Evolutionary conservation across 64 coral and sea anemone genomes (phyloP).

Genomic region (Actinia tenebrosa): DNA sequence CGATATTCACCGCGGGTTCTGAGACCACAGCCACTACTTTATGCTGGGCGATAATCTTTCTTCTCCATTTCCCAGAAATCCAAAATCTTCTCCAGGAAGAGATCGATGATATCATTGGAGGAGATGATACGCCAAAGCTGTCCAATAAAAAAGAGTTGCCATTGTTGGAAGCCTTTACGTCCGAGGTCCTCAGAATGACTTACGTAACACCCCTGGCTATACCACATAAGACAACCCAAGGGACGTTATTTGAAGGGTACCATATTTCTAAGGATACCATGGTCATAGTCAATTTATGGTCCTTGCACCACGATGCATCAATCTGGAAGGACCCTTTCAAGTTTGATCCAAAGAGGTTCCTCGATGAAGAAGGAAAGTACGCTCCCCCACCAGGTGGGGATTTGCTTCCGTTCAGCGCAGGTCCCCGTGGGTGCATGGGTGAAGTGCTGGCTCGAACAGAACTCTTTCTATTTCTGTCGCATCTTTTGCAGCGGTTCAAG

Average conservation of each 20-base stretch:
- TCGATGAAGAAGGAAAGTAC: constrained; percentile 24
- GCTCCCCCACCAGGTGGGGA: neutral
- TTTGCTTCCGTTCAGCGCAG: constrained; percentile 31
- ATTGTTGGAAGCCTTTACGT: constrained; percentile 18
- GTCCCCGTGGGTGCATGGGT: constrained; percentile 34
- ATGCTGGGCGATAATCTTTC: constrained; percentile 16
- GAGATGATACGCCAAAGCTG: constrained; percentile 6
- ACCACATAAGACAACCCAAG: constrained; percentile 28
- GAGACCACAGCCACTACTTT: constrained; percentile 31
- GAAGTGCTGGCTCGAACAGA: constrained; percentile 20
- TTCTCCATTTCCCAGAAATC: constrained; percentile 21
- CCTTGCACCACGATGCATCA: constrained; percentile 14
- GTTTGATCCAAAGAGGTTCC: constrained; percentile 22
- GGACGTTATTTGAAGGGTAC: constrained; percentile 8
- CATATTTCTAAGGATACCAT: constrained; percentile 43
- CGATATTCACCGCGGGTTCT: constrained; percentile 9
- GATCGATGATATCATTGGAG: constrained; percentile 27
- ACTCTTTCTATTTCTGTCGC: constrained; percentile 24
- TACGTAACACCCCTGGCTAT: constrained; percentile 6
- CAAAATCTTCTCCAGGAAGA: constrained; percentile 26
- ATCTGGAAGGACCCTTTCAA: constrained; percentile 32
- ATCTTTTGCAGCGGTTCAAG: neutral
- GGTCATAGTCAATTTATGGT: constrained; percentile 24
- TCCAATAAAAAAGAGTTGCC: constrained; percentile 11
- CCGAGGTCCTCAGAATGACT: constrained; percentile 24